Evolutionary conservation across 2,888 invertebrate species (phyloP), one percentile per base, ranked within the genome.

Genomic region (Nemotelus pantherinus): DNA sequence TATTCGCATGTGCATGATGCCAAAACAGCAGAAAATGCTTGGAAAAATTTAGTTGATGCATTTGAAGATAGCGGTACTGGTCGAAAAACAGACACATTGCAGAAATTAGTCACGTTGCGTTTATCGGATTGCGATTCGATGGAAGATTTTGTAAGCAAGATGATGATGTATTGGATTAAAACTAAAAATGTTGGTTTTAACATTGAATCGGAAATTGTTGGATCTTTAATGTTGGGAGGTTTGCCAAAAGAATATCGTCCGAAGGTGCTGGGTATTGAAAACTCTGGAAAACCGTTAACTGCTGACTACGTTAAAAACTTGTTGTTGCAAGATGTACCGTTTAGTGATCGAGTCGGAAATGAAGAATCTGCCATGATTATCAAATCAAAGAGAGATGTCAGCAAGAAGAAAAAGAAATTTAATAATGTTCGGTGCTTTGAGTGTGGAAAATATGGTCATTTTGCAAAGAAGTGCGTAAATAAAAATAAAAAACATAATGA

Each of bases 21-120:
- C 5, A 39, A 64, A 64, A 64, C 64, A 39, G 64, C 64, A 2
- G 41, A 64, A 64, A 10, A 64, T 3, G 64, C 64, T 3, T 64
- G 64, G 64, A 41, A 64, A 25, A 25, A 25, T 25, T 25, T 25
- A 25, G 25, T 25, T 25, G 25, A 25, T 25, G 25, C 25, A 25
- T 25, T 25, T 25, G 25, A 25, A 25, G 25, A 25, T 25, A 25
- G 25, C 25, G 25, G 1, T 25, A 25, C 25, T 25, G 25, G 25
- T 25, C 25, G 25, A 25, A 25, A 25, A 25, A 25, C 25, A 25
- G 25, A 25, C 25, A 25, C 25, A 25, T 25, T 25, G 25, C 25
- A 25, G 25, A 25, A 25, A 25, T 25, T 1, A 25, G 25, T 25
- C 25, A 25, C 25, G 25, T 25, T 25, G 25, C 25, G 25, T 25